Percentiles rank a stretch among this genome's conserved stretches.
Conservation (phyloP, 2,888 invertebrate genomes). For the Sesamia inferens region DNA sequence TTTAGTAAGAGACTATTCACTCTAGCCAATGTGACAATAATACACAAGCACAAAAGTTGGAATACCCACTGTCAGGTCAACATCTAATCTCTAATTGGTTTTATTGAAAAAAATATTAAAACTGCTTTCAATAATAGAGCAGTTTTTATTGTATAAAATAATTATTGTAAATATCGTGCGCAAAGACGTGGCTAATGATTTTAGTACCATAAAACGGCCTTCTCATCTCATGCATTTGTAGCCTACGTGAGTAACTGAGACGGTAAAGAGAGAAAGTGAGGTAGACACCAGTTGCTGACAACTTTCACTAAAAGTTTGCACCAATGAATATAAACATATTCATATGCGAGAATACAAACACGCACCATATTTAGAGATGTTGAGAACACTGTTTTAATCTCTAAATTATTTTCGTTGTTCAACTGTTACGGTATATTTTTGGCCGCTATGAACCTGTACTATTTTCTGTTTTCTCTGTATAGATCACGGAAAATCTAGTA, state of each 20-base stretch:
- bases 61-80: neutral
- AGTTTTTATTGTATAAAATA: too few relatives aligned
- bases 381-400: neutral
- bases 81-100: too few relatives aligned
- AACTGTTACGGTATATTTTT: neutral
- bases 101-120: too few relatives aligned
- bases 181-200: conserved; percentile 14
- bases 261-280: conserved; percentile 66
- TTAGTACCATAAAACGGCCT: conserved; percentile 30
- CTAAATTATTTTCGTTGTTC: neutral
- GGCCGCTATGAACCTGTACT: neutral
- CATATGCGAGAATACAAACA: conserved; percentile 17
- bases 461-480: neutral
- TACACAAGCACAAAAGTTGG: too few relatives aligned
- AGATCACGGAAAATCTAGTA: neutral
- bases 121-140: too few relatives aligned
- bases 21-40: too few relatives aligned
- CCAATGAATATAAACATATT: conserved; percentile 47
- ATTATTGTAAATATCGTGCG: neutral
- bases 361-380: conserved; percentile 18
- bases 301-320: conserved; percentile 65
- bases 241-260: conserved; percentile 50
- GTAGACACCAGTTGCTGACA: conserved; percentile 60
- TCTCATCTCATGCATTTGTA: conserved; percentile 36
- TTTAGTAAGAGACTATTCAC: too few relatives aligned